Percentiles rank a stretch among this genome's conserved stretches.
Evolutionary conservation across 2,888 invertebrate species (phyloP).

Genomic region (Steinernema scapterisci): DNA sequence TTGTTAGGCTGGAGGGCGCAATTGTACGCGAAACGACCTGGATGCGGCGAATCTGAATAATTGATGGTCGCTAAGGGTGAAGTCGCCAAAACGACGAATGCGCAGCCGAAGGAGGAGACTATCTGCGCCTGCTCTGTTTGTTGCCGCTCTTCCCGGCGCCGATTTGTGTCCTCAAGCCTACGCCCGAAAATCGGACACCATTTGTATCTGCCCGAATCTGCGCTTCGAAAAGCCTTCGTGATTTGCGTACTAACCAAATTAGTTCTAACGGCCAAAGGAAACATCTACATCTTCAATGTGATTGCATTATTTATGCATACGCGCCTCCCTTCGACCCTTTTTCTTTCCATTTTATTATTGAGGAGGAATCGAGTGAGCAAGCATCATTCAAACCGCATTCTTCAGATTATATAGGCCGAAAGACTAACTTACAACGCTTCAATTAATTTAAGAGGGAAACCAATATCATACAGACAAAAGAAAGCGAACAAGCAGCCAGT

Average conservation of each 20-base stretch:
- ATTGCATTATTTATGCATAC: constrained; percentile 4
- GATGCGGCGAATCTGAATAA: constrained; percentile 23
- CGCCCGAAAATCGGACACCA: neutral
- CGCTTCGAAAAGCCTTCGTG: neutral
- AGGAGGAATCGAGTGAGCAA: constrained; percentile 26
- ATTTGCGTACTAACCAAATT: constrained; percentile 11
- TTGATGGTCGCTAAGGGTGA: constrained; percentile 30
- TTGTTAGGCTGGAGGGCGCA: neutral
- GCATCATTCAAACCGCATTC: constrained; percentile 17
- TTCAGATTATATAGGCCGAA: neutral
- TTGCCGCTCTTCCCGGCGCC: neutral
- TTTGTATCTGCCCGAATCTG: neutral
- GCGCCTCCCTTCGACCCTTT: neutral
- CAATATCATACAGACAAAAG: constrained; percentile 24
- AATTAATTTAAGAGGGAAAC: constrained; percentile 15
- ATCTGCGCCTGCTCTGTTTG: neutral
- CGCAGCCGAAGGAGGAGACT: neutral
- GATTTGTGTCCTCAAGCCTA: neutral
- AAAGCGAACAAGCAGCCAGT: neutral
- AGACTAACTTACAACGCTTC: neutral
- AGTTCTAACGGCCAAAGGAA: neutral
- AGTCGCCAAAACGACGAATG: constrained; percentile 14
- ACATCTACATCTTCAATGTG: constrained; percentile 7
- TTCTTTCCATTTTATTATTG: constrained; percentile 18
- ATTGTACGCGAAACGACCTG: constrained; percentile 25